Evolutionary conservation across 2,888 invertebrate species (phyloP), one percentile per base, ranked within the genome.

Genomic region (Neria commutata): DNA sequence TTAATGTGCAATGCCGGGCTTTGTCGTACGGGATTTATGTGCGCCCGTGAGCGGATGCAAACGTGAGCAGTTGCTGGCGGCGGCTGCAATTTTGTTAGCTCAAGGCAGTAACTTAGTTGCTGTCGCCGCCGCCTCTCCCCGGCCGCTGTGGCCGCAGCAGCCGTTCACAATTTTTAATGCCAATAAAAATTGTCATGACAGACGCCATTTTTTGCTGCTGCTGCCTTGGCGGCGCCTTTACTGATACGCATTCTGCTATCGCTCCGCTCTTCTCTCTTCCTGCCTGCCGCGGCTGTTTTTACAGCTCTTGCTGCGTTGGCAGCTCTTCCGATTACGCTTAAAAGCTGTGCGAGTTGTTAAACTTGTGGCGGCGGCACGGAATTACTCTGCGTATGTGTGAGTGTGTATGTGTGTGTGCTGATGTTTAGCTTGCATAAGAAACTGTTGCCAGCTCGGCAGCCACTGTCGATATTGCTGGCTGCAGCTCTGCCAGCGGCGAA

Each of bases 141-240:
- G n/a, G n/a, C n/a, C n/a, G n/a, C n/a, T n/a, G n/a, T n/a, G n/a
- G n/a, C n/a, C n/a, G n/a, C n/a, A n/a, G n/a, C n/a, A n/a, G n/a
- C n/a, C n/a, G n/a, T n/a, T n/a, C n/a, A n/a, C n/a, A n/a, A 29
- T 8, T 73, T 76, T 75, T 76, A 75, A 73, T 73, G 74, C 64
- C 73, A 75, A 76, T 73, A 75, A 73, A n/a, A 75, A 73, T 73
- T 72, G 73, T 73, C 73, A 73, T 74, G 72, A 67, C 69, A 26
- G 48, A 47, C 51, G 33, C 46, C 53, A 50, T 50, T 24, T 19
- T 23, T 34, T 17, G 5, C 19, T 48, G n/a, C n/a, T n/a, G n/a
- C 16, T 48, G 19, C 19, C 23, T 3, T 24, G 14, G 14, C 10
- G 11, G 21, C n/a, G 48, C 10, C 48, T 14, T 49, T 46, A 29